A percentile compares a stretch with the other conserved stretches of the same genome.
phyloP scores from a whole-genome alignment of 2,888 invertebrate species.

The Lasiommata megera region DNA sequence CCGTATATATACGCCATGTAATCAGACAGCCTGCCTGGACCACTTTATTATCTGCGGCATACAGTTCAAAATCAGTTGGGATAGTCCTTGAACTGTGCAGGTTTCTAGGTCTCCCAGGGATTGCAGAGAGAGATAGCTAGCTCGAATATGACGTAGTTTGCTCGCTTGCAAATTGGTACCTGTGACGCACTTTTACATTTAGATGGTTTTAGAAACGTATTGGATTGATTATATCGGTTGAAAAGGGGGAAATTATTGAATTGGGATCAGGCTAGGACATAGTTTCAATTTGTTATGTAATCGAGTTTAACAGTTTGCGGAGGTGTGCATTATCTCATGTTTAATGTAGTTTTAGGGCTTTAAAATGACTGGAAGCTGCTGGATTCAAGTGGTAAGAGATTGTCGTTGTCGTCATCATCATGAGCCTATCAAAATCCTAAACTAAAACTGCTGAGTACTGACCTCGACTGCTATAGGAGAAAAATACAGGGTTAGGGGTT shows the following conservation, averaged over 20 bases:
- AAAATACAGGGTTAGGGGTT: too few relatives aligned
- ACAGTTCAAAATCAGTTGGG: slow-evolving; percentile 46
- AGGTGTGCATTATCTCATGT: too few relatives aligned
- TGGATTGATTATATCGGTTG: neutral
- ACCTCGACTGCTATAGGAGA: too few relatives aligned
- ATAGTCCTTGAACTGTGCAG: slow-evolving; percentile 31
- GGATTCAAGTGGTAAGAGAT: too few relatives aligned
- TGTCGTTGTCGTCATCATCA: too few relatives aligned
- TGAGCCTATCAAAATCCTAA: too few relatives aligned
- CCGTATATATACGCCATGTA: slow-evolving; percentile 1
- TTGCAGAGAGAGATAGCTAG: slow-evolving; percentile 62
- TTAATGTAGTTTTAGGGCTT: too few relatives aligned
- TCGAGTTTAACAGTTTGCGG: too few relatives aligned
- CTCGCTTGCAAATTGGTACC: slow-evolving; percentile 46
- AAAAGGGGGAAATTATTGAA: neutral
- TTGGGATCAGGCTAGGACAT: too few relatives aligned
- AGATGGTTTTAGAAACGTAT: slow-evolving; percentile 26
- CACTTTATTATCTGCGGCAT: slow-evolving; percentile 38
- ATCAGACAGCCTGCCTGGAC: neutral
- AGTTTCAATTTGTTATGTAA: too few relatives aligned
- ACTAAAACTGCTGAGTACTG: too few relatives aligned
- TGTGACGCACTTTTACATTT: slow-evolving; percentile 52
- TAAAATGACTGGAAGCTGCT: too few relatives aligned
- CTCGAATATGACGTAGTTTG: slow-evolving; percentile 44
- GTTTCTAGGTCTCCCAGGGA: slow-evolving; percentile 67